Conservation (phyloP, 2,888 invertebrate species). For the Erannis defoliaria region DNA sequence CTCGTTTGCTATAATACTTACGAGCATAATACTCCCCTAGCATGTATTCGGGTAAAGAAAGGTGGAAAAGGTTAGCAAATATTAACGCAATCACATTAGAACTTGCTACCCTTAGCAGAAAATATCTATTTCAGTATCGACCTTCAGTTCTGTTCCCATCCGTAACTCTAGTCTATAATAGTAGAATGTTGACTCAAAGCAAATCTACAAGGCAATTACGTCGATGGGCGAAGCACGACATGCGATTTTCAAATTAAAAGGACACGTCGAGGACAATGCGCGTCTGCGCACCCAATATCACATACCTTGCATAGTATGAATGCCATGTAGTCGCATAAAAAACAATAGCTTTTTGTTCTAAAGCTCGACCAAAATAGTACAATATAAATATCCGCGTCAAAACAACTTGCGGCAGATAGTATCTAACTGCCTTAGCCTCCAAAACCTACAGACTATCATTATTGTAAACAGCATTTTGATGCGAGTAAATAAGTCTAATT, state of each 20-base stretch:
- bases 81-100: not conserved
- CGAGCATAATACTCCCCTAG: too few relatives aligned
- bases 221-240: conserved; percentile 26
- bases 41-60: too few relatives aligned
- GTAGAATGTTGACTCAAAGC: conserved; percentile 24
- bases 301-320: too few relatives aligned
- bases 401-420: not conserved
- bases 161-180: not conserved
- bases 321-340: conserved; percentile 5
- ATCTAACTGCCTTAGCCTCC: too few relatives aligned
- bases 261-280: conserved; percentile 3
- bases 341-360: not conserved
- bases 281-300: too few relatives aligned
- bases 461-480: not conserved
- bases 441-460: not conserved
- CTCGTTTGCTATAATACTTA: too few relatives aligned
- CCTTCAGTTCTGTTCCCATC: conserved; percentile 11
- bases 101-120: not conserved
- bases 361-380: not conserved
- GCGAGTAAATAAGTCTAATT: not conserved
- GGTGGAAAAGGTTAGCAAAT: too few relatives aligned
- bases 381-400: not conserved
- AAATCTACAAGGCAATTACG: conserved; percentile 22
- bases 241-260: conserved; percentile 38
- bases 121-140: conserved; percentile 6